Conservation (phyloP, 2,113 vertebrate genomes). For the Sander vitreus region DNA sequence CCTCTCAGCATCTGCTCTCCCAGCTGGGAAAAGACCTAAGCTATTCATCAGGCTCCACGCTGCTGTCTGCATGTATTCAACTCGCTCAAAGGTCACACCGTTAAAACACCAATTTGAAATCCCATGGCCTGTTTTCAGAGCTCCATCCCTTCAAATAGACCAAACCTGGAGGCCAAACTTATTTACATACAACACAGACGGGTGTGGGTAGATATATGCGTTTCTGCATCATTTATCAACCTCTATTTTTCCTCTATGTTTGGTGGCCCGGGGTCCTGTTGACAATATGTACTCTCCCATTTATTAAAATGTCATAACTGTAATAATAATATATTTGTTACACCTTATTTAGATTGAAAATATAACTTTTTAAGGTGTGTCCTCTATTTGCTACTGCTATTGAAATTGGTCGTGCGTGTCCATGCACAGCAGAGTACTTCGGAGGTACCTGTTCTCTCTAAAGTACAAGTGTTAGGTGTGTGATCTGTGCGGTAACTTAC, state of each 20-base stretch:
- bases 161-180: slow-evolving; percentile 70
- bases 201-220: slow-evolving; percentile 51
- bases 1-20: slow-evolving; percentile 83
- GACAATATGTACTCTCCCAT: slow-evolving; percentile 46
- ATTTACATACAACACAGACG: slow-evolving; percentile 71
- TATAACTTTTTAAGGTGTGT: slow-evolving; percentile 2
- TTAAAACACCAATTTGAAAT: slow-evolving; percentile 81
- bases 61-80: slow-evolving; percentile 78
- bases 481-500: slow-evolving; percentile 32
- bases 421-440: not conserved
- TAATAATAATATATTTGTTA: slow-evolving; percentile 40
- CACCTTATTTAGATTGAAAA: slow-evolving; percentile 11
- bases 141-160: slow-evolving; percentile 59
- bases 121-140: slow-evolving; percentile 68
- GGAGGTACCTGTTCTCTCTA: slow-evolving; percentile 14
- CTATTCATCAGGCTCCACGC: slow-evolving; percentile 81
- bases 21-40: slow-evolving; percentile 82
- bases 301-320: slow-evolving; percentile 46
- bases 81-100: slow-evolving; percentile 84
- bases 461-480: slow-evolving; percentile 30
- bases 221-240: slow-evolving; percentile 73
- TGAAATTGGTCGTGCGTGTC: not conserved
- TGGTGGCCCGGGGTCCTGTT: slow-evolving; percentile 31
- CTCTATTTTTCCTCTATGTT: slow-evolving; percentile 54
- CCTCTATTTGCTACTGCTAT: slow-evolving; percentile 9